phyloP scores from a whole-genome alignment of 2,113 vertebrate species.

The Uria aalge region DNA sequence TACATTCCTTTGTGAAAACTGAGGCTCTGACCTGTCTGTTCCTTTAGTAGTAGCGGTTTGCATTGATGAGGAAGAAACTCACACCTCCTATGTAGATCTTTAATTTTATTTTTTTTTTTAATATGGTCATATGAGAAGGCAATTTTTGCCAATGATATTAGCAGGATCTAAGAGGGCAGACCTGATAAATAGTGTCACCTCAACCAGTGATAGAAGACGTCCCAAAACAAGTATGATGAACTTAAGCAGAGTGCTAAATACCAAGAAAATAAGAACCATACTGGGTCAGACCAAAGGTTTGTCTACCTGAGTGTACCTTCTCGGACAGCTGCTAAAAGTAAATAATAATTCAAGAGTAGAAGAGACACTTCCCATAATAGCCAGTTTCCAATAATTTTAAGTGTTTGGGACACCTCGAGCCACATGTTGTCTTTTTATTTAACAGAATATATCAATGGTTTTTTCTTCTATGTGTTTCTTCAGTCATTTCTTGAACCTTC shows the following conservation, averaged over 20 bases:
- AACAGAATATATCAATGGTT: background rate
- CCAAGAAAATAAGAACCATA: background rate
- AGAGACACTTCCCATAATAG: background rate
- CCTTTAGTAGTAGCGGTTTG: background rate
- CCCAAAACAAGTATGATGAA: background rate
- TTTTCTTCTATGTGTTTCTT: background rate
- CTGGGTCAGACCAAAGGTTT: background rate
- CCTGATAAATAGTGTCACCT: background rate
- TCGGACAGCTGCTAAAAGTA: background rate
- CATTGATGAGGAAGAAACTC: background rate
- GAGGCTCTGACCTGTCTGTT: background rate
- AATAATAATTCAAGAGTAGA: background rate
- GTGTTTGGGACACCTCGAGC: background rate
- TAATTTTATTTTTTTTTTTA: background rate
- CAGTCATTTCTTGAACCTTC: background rate
- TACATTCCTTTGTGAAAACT: background rate
- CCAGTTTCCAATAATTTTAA: background rate
- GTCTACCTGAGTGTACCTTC: background rate
- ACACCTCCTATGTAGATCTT: background rate
- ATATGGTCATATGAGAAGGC: background rate
- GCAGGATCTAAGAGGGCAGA: background rate
- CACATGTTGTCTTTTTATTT: background rate
- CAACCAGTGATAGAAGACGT: background rate
- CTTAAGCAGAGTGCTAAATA: background rate
- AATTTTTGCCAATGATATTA: background rate